Evolutionary conservation across 2,113 vertebrate genomes (phyloP).

Genomic region (Oreochromis niloticus): DNA sequence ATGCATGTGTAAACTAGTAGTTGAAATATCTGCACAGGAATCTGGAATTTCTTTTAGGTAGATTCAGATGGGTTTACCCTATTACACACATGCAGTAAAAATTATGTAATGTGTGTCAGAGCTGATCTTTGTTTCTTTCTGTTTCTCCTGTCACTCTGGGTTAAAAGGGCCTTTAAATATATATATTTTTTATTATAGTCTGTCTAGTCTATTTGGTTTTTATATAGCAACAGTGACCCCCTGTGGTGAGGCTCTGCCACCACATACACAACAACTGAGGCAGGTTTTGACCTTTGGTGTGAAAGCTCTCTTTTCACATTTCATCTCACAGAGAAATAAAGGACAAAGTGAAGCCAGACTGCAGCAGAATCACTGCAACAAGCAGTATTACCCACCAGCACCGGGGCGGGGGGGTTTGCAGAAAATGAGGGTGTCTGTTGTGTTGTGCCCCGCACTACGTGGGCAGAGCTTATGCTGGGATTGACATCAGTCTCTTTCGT

Average conservation of each 20-base stretch:
- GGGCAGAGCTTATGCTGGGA: slow-evolving; percentile 65
- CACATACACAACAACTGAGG: background rate
- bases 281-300: background rate
- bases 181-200: background rate
- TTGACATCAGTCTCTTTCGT: slow-evolving; percentile 59
- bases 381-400: background rate
- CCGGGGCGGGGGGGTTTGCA: background rate
- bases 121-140: background rate
- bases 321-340: background rate
- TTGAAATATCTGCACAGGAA: background rate
- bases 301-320: background rate
- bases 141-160: background rate
- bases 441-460: slow-evolving; percentile 35
- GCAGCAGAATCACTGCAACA: background rate
- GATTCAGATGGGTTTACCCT: background rate
- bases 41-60: background rate
- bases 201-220: background rate
- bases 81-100: background rate
- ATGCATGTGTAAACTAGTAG: background rate
- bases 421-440: slow-evolving; percentile 29
- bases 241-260: slow-evolving; percentile 31
- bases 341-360: background rate
- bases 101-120: background rate
- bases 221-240: slow-evolving; percentile 58
- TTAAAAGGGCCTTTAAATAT: background rate